These are phyloP conservation scores for Euglossa dilemma DNA, from an alignment of 1,140 invertebrate species.

Conservation along the genomic window DNA sequence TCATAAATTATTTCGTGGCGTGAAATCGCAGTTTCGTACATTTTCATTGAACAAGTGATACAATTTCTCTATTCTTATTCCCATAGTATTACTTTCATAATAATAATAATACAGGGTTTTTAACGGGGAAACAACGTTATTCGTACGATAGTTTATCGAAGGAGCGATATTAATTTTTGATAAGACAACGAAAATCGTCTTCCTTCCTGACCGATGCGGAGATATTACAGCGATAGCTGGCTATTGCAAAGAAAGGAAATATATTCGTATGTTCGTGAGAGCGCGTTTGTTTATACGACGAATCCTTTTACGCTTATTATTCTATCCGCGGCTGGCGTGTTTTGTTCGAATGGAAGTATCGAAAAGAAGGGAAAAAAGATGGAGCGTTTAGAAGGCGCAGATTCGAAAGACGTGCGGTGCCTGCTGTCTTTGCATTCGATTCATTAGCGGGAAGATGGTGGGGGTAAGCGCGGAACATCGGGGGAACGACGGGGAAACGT, in stretches of 20 bases:
- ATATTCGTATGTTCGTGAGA: neutral
- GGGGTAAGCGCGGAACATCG: constrained; percentile 26
- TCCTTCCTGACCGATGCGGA: neutral
- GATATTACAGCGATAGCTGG: neutral
- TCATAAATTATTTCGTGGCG: constrained; percentile 63
- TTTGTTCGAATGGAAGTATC: neutral
- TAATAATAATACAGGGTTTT: neutral
- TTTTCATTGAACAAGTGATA: constrained; percentile 69
- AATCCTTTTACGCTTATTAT: neutral
- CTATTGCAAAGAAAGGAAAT: neutral
- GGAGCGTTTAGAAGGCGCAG: neutral
- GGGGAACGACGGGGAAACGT: constrained; percentile 33
- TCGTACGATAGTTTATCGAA: neutral
- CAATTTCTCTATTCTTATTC: constrained; percentile 57
- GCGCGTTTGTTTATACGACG: neutral
- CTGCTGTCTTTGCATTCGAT: constrained; percentile 5
- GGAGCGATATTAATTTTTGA: neutral
- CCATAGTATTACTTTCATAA: constrained; percentile 25
- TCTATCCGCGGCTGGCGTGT: neutral
- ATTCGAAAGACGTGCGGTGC: constrained; percentile 12
- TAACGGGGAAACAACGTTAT: neutral
- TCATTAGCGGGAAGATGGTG: neutral
- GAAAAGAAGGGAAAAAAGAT: neutral
- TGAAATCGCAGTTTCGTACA: constrained; percentile 66
- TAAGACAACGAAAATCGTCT: no score